These are phyloP conservation scores for Chaetops frenatus DNA, from an alignment of 2,113 vertebrate species.

Conservation along the genomic window DNA sequence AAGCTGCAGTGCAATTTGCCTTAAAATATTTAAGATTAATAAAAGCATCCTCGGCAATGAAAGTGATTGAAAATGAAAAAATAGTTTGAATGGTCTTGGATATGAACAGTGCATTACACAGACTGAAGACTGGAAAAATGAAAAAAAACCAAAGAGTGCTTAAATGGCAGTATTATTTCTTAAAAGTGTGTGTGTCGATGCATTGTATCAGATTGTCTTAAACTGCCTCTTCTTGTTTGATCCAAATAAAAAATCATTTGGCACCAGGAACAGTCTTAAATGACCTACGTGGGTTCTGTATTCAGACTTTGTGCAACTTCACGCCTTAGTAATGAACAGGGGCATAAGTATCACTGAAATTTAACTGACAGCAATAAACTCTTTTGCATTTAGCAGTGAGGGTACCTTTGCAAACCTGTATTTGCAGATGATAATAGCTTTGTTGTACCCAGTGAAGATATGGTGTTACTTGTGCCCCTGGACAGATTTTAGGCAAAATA, in stretches of 20 bases:
- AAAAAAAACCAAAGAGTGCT: background rate
- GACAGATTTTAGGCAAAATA: background rate
- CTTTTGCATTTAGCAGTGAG: background rate
- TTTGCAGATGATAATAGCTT: background rate
- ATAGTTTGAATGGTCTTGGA: background rate
- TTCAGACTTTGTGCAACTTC: background rate
- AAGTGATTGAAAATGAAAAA: constrained; percentile 45
- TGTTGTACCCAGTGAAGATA: background rate
- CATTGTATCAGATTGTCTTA: background rate
- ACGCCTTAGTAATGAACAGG: background rate
- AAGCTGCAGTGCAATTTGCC: background rate
- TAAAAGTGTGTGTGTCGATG: background rate
- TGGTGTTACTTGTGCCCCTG: accelerated
- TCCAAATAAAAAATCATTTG: background rate
- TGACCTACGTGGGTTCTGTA: background rate
- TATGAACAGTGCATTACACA: background rate
- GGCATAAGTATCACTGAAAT: background rate
- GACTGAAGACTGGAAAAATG: background rate
- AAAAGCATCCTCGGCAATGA: constrained; percentile 4
- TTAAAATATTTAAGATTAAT: constrained; percentile 56
- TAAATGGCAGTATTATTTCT: background rate
- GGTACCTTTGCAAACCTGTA: accelerated
- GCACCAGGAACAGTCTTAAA: background rate
- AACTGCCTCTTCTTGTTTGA: background rate
- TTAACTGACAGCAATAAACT: background rate